Conservation (phyloP, 2,113 vertebrate species). For the Arenaria interpres region DNA sequence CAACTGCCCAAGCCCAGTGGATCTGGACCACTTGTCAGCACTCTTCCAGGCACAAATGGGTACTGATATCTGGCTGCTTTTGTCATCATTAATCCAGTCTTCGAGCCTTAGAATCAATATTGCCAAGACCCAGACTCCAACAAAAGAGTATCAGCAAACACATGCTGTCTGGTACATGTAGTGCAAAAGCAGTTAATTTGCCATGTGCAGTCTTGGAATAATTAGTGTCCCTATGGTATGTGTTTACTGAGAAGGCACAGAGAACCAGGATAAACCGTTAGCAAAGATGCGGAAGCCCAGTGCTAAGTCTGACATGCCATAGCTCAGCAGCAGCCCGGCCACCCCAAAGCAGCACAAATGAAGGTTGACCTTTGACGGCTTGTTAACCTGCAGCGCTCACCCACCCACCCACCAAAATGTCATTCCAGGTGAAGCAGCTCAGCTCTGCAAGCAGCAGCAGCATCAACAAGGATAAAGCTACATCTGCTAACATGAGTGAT, state of each 20-base stretch:
- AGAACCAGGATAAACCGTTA: background rate
- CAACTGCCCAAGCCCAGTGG: background rate
- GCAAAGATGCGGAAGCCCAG: background rate
- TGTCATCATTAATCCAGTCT: background rate
- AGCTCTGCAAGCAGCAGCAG: conserved; percentile 80
- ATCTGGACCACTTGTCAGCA: background rate
- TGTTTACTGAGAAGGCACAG: background rate
- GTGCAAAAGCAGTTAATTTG: background rate
- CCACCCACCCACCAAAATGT: background rate
- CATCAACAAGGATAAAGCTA: conserved; percentile 72
- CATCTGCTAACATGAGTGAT: conserved; percentile 62
- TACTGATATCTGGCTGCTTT: background rate
- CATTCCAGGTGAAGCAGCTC: conserved; percentile 76
- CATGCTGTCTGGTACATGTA: background rate
- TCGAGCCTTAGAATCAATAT: background rate
- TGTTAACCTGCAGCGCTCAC: background rate
- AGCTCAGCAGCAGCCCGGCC: background rate
- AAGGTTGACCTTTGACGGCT: background rate
- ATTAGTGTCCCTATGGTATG: background rate
- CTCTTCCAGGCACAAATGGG: background rate
- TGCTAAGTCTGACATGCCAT: background rate
- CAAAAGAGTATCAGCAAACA: background rate
- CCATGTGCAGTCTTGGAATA: background rate
- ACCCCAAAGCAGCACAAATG: background rate
- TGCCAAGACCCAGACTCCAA: background rate